Evolutionary conservation across 2,888 invertebrate genomes (phyloP).

Genomic region (Lepidochrysops patricia): DNA sequence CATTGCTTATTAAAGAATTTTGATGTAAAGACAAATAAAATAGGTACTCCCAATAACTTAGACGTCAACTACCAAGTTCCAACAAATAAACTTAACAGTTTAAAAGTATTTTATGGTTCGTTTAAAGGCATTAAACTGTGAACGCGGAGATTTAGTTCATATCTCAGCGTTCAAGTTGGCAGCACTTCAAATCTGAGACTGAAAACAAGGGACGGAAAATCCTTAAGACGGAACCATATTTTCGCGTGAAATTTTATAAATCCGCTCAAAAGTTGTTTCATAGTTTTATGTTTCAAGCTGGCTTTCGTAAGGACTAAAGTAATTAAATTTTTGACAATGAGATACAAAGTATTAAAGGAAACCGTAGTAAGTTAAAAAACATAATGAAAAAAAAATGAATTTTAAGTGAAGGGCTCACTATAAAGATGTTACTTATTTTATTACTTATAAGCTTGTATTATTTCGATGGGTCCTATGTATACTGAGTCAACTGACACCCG

Average conservation of each 20-base stretch:
- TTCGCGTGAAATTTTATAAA: not conserved
- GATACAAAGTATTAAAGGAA: too few species aligned
- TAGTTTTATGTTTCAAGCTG: not conserved
- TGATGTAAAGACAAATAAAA: too few species aligned
- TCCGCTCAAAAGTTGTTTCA: not conserved
- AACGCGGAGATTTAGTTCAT: not conserved
- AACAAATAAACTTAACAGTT: not conserved
- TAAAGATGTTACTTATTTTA: too few species aligned
- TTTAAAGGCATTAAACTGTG: not conserved
- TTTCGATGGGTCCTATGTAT: too few species aligned
- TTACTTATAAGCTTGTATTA: too few species aligned
- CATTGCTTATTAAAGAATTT: too few species aligned
- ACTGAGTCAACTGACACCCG: too few species aligned
- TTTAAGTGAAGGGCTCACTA: too few species aligned
- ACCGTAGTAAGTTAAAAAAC: too few species aligned
- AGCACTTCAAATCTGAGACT: not conserved
- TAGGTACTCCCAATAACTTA: not conserved
- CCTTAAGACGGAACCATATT: not conserved
- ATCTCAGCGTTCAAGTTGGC: slow-evolving; percentile 1
- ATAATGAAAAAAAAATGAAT: too few species aligned
- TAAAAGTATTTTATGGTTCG: slow-evolving; percentile 2
- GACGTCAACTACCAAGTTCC: not conserved
- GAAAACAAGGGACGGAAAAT: not conserved
- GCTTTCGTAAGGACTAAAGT: too few species aligned
- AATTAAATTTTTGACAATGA: too few species aligned